A percentile compares a stretch with the other conserved stretches of the same genome.
Evolutionary conservation across 2,888 invertebrate species (phyloP).

Genomic region (Aleiodes leptofemur): DNA sequence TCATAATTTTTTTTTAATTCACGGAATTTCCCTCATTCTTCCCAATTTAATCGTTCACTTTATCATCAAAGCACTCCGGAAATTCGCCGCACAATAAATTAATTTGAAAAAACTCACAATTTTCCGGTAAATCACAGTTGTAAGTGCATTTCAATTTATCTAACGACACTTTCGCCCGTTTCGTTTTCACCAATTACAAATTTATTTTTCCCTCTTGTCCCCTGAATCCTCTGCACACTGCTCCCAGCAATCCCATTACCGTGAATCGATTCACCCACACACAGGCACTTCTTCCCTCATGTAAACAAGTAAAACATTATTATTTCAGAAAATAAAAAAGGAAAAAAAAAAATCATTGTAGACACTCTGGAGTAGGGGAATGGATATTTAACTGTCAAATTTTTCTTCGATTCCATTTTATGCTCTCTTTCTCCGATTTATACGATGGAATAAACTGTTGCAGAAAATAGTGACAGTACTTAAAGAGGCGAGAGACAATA

Average conservation of each 20-base stretch:
- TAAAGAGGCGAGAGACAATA: too few relatives aligned
- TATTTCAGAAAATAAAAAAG: too few relatives aligned
- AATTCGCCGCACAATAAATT: not conserved
- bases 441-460: not conserved
- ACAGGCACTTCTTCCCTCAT: not conserved
- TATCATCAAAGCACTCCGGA: too few relatives aligned
- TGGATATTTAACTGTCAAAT: too few relatives aligned
- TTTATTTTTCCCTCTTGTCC: slow-evolving; percentile 19
- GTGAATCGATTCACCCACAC: slow-evolving; percentile 23
- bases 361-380: too few relatives aligned
- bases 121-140: not conserved
- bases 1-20: too few relatives aligned
- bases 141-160: slow-evolving; percentile 9
- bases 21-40: too few relatives aligned
- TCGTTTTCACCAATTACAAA: slow-evolving; percentile 32
- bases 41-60: too few relatives aligned
- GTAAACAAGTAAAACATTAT: too few relatives aligned
- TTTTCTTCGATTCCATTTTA: too few relatives aligned
- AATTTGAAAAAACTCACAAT: slow-evolving; percentile 2
- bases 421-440: too few relatives aligned
- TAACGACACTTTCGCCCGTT: slow-evolving; percentile 12
- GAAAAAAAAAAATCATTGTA: too few relatives aligned
- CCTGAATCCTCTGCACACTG: slow-evolving; percentile 6
- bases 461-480: not conserved
- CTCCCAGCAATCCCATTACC: slow-evolving; percentile 29